Conservation (phyloP, 2,888 invertebrate genomes). For the Villa cingulata region DNA sequence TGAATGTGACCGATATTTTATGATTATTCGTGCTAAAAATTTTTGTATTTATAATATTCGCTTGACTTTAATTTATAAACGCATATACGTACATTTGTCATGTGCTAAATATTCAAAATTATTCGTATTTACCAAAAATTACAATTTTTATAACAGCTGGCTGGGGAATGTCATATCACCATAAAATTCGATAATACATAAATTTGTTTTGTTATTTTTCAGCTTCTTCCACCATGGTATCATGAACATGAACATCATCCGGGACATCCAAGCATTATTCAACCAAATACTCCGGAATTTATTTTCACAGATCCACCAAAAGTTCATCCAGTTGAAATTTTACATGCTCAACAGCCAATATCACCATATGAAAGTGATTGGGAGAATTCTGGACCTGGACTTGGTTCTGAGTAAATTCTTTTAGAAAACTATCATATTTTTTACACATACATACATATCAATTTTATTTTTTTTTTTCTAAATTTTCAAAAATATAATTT, state of each 20-base stretch:
- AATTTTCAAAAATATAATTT: constrained; percentile 2
- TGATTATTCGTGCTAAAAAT: no score
- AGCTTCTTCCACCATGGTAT: constrained; percentile 32
- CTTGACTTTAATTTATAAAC: no score
- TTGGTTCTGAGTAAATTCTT: constrained; percentile 49
- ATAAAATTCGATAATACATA: not conserved
- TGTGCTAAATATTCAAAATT: no score
- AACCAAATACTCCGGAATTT: constrained; percentile 25
- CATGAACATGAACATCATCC: constrained; percentile 21
- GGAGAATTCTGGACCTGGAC: constrained; percentile 48
- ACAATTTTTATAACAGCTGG: no score
- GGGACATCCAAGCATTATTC: not conserved
- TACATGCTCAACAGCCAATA: constrained; percentile 28
- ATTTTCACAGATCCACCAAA: constrained; percentile 33
- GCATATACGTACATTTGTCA: no score
- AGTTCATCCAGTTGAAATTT: constrained; percentile 27
- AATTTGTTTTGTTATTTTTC: not conserved
- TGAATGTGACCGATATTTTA: no score
- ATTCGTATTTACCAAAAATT: no score
- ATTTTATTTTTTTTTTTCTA: not conserved
- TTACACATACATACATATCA: not conserved
- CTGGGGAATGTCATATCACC: no score
- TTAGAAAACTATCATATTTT: no score
- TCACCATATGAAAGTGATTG: constrained; percentile 31
- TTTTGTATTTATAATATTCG: no score